A percentile compares a stretch with the other conserved stretches of the same genome.
Conservation (phyloP, 2,113 vertebrate species). For the Arothron firmamentum region DNA sequence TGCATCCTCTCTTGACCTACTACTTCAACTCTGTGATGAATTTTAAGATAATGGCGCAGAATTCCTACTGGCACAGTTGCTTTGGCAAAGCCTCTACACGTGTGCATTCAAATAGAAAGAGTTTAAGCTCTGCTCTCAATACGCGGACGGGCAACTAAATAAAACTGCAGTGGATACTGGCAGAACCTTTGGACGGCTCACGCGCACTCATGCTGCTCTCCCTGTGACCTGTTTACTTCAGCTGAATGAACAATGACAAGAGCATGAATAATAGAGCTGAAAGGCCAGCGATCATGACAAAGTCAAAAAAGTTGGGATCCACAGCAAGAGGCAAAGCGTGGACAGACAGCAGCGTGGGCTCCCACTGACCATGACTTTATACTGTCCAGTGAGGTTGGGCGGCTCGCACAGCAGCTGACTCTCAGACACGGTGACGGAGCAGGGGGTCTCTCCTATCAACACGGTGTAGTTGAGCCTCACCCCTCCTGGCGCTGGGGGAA, state of each 20-base stretch:
- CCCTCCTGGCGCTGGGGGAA: conserved; percentile 88
- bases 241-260: conserved; percentile 48
- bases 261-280: conserved; percentile 39
- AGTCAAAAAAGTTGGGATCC: conserved; percentile 12
- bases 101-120: background rate
- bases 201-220: conserved; percentile 29
- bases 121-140: conserved; percentile 35
- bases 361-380: conserved; percentile 90
- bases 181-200: conserved; percentile 50
- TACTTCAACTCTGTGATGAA: no score
- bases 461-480: conserved; percentile 97
- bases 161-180: conserved; percentile 44
- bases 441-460: conserved; percentile 91
- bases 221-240: conserved; percentile 42
- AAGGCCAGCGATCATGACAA: conserved; percentile 28
- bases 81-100: conserved; percentile 4
- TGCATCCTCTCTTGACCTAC: no score
- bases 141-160: conserved; percentile 37
- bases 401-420: conserved; percentile 96
- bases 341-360: background rate
- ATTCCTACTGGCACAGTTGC: background rate
- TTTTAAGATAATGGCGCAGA: no score
- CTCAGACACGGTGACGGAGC: conserved; percentile 92
- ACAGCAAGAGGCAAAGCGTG: conserved; percentile 4
- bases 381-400: conserved; percentile 90